Conservation (phyloP, 2,113 vertebrate genomes). For the Ceuthmochares aereus region DNA sequence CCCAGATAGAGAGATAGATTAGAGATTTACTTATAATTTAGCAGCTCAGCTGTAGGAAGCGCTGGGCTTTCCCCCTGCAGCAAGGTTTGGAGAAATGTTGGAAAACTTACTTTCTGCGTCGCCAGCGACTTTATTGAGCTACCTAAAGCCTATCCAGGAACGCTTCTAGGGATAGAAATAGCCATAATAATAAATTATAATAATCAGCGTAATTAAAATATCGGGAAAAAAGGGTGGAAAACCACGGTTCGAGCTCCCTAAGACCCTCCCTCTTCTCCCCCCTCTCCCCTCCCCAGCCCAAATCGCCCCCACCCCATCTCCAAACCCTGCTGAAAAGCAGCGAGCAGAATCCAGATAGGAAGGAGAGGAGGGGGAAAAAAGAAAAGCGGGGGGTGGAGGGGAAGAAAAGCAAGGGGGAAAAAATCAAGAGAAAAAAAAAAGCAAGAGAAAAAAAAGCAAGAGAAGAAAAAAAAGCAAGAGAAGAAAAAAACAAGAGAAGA, state of each 20-base stretch:
- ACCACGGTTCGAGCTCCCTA: constrained; percentile 33
- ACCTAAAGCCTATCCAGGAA: background rate
- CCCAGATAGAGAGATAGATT: background rate
- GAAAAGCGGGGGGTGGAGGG: too few relatives aligned
- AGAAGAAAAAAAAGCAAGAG: too few relatives aligned
- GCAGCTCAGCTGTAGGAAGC: background rate
- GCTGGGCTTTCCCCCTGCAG: background rate
- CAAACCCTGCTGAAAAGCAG: constrained; percentile 46
- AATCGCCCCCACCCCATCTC: background rate
- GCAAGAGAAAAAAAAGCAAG: background rate
- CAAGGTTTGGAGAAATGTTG: constrained; percentile 25
- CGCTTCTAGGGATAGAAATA: background rate
- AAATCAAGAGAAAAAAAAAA: background rate
- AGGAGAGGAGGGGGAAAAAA: background rate
- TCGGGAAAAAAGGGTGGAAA: constrained; percentile 1
- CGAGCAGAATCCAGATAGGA: background rate
- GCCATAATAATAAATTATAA: background rate
- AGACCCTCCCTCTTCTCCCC: constrained; percentile 70
- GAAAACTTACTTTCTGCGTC: constrained; percentile 44
- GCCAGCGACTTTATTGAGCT: background rate
- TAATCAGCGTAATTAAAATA: constrained; percentile 6
- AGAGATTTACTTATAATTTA: background rate
- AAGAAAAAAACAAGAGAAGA: background rate
- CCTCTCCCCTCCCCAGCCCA: background rate
- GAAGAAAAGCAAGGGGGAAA: background rate